Evolutionary conservation across 2,113 vertebrate species (phyloP).

Genomic region (Mirounga angustirostris): DNA sequence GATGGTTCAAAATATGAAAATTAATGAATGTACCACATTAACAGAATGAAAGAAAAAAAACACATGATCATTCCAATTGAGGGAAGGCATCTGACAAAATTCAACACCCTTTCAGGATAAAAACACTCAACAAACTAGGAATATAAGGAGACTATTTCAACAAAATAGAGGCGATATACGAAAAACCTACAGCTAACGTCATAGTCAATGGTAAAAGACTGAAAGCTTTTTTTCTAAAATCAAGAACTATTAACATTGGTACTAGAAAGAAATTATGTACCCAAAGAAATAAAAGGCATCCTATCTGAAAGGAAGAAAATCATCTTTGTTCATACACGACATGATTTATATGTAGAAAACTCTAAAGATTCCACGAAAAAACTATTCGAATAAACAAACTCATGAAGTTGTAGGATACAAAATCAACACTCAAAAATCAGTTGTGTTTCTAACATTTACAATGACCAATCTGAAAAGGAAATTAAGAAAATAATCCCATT

Average conservation of each 20-base stretch:
- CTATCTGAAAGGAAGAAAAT: not conserved
- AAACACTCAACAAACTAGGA: not conserved
- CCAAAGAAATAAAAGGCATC: not conserved
- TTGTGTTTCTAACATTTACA: not conserved
- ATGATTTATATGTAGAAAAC: not conserved
- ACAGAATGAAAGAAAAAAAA: not conserved
- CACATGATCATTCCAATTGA: not conserved
- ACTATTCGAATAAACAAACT: not conserved
- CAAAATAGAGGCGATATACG: not conserved
- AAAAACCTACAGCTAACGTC: not conserved
- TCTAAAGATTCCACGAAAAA: not conserved
- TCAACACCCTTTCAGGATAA: slow-evolving; percentile 5
- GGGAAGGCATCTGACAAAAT: slow-evolving; percentile 22
- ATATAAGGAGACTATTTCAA: not conserved
- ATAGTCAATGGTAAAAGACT: not conserved
- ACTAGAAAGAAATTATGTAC: not conserved
- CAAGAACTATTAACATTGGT: not conserved
- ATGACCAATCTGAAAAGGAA: not conserved
- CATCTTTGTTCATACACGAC: not conserved
- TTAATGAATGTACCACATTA: not conserved
- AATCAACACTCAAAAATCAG: not conserved
- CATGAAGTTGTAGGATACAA: not conserved
- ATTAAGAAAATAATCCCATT: not conserved
- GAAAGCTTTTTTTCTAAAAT: not conserved
- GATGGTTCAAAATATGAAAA: slow-evolving; percentile 43